phyloP scores from a whole-genome alignment of 2,888 invertebrate genomes.

The Melanostoma mellinum region DNA sequence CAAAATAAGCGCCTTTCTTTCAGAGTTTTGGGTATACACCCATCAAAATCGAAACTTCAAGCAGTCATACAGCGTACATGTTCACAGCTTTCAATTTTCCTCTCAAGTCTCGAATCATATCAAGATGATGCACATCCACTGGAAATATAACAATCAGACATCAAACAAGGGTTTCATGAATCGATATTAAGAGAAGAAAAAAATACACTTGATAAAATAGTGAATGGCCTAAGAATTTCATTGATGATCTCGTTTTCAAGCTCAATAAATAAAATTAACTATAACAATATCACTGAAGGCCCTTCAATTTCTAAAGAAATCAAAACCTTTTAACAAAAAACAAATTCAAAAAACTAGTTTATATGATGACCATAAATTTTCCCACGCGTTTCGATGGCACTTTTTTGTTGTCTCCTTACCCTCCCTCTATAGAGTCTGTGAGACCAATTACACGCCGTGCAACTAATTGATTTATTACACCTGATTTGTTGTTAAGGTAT shows the following conservation, averaged over 20 bases:
- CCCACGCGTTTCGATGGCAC: slow-evolving; percentile 53
- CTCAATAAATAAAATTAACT: slow-evolving; percentile 49
- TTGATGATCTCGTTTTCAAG: slow-evolving; percentile 46
- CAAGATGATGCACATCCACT: no score
- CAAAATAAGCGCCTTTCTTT: no score
- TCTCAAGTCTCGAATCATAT: no score
- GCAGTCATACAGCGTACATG: no score
- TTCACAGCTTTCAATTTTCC: no score
- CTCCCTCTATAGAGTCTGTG: slow-evolving; percentile 11
- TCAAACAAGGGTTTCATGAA: no score
- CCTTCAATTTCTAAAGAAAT: slow-evolving; percentile 61
- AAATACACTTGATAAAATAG: no score
- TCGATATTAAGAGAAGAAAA: no score
- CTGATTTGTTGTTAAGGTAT: slow-evolving; percentile 51
- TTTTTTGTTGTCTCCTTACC: slow-evolving; percentile 35
- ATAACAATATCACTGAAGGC: slow-evolving; percentile 23
- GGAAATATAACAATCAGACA: no score
- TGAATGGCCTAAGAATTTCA: slow-evolving; percentile 17
- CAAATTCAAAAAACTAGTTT: slow-evolving; percentile 6
- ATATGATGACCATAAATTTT: slow-evolving; percentile 29
- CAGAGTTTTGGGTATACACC: no score
- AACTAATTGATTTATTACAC: slow-evolving; percentile 71
- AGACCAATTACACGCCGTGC: slow-evolving; percentile 49
- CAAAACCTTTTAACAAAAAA: slow-evolving; percentile 34
- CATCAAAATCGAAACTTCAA: no score